A percentile compares a stretch with the other conserved stretches of the same genome.
These are phyloP conservation scores for Lepilemur septentrionalis DNA, from an alignment of 2,797 vertebrate species.

Conservation along the genomic window DNA sequence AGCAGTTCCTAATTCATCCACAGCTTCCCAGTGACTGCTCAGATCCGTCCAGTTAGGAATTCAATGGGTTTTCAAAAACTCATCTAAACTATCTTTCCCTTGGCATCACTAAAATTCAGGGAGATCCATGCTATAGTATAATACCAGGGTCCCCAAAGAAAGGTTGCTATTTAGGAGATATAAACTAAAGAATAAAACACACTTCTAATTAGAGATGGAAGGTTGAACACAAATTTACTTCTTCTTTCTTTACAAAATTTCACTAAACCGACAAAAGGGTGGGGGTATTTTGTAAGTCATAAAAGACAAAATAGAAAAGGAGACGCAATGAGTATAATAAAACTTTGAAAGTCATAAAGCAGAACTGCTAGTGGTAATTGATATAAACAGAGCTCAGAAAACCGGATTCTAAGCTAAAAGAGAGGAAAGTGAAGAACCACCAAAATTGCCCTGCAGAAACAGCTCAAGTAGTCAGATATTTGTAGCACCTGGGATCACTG, in stretches of 20 bases:
- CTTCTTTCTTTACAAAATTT: not conserved
- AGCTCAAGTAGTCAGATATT: not conserved
- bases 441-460: not conserved
- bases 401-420: not conserved
- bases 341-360: not conserved
- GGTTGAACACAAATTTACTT: not conserved
- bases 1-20: not conserved
- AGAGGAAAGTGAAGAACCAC: not conserved
- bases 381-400: not conserved
- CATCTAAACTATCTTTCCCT: not conserved
- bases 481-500: not conserved
- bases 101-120: not conserved
- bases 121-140: not conserved
- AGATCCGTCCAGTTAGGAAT: not conserved
- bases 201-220: not conserved
- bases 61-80: not conserved
- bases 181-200: not conserved
- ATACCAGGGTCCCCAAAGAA: not conserved
- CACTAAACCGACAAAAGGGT: not conserved
- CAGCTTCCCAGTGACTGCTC: not conserved
- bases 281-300: not conserved
- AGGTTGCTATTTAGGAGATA: not conserved
- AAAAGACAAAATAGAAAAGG: not conserved
- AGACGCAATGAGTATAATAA: not conserved
- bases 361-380: not conserved